Conservation (phyloP, 2,113 vertebrate species). For the Columba livia region DNA sequence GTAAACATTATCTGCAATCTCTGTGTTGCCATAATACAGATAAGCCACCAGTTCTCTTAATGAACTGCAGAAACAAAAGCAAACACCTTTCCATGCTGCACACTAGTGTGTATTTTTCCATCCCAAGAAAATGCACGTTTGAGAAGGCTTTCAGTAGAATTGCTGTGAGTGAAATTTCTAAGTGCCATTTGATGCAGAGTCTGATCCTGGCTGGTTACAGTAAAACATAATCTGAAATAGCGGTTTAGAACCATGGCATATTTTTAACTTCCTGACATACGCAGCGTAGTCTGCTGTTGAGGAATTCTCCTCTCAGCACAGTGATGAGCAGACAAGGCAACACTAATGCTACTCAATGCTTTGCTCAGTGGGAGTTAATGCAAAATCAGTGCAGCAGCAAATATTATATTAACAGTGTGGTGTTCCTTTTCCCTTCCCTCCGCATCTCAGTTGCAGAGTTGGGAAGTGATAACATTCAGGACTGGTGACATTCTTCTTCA, state of each 20-base stretch:
- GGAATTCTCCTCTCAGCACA: slow-evolving; percentile 58
- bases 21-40: not conserved
- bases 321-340: slow-evolving; percentile 46
- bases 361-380: not conserved
- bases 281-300: not conserved
- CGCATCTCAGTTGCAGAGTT: not conserved
- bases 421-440: not conserved
- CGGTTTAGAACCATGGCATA: not conserved
- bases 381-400: slow-evolving; percentile 6
- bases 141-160: slow-evolving; percentile 30
- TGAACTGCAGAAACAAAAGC: slow-evolving; percentile 11
- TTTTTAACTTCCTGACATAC: slow-evolving; percentile 46
- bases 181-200: slow-evolving; percentile 39
- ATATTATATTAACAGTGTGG: not conserved
- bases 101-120: not conserved
- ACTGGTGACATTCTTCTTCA: not conserved
- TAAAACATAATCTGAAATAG: slow-evolving; percentile 34
- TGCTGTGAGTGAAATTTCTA: slow-evolving; percentile 19
- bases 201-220: slow-evolving; percentile 19
- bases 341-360: slow-evolving; percentile 12
- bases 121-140: slow-evolving; percentile 3
- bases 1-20: not conserved
- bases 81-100: not conserved
- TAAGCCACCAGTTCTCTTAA: not conserved
- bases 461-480: not conserved